Evolutionary conservation across 2,888 invertebrate genomes (phyloP), one percentile per base, ranked within the genome.

Genomic region (Loripinus fragilis): DNA sequence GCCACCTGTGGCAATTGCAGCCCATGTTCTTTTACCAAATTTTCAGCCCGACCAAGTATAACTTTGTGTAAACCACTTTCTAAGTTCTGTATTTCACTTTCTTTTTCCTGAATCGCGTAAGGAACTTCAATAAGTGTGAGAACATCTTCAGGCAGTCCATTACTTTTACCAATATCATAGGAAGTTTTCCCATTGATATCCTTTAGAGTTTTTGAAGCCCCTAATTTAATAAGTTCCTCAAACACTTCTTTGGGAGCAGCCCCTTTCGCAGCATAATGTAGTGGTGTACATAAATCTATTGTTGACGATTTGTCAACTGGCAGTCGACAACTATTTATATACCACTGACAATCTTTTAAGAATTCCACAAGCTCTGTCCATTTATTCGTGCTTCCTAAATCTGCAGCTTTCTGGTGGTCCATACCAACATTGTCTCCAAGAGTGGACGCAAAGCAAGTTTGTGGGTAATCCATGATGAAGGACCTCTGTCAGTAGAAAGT

Each of bases 201-300:
- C 52, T 82, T 82, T 30, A 79, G 25, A 28, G 71, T 25, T 60
- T 72, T 82, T 8, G 82, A 76, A 0, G 78, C 76, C 2, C 72
- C 72, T 20, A 76, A 20, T 30, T 41, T 48, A 15, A 82, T 3
- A 30, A 82, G 42, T 38, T 76, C 41, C 52, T 82, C 69, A 65
- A 82, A 74, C 5, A 76, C 69, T 30, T 76, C 69, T 33, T 55
- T 67, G 23, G 78, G 73, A 15, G 80, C 80, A 30, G 15, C 64
- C 5, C 69, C 76, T 38, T 55, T 20, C 25, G 76, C 79, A 20
- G 82, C 82, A 33, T 78, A 65, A 42, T 82, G 82, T 17, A 82
- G 66, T 38, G 82, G 82, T 12, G 82, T 82, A 74, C 35, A 74
- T 17, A 78, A 38, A 12, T 76, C 67, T 10, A 71, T 60, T 20